Conservation (phyloP, 2,888 invertebrate genomes). For the Phoenoteleia sp. region DNA sequence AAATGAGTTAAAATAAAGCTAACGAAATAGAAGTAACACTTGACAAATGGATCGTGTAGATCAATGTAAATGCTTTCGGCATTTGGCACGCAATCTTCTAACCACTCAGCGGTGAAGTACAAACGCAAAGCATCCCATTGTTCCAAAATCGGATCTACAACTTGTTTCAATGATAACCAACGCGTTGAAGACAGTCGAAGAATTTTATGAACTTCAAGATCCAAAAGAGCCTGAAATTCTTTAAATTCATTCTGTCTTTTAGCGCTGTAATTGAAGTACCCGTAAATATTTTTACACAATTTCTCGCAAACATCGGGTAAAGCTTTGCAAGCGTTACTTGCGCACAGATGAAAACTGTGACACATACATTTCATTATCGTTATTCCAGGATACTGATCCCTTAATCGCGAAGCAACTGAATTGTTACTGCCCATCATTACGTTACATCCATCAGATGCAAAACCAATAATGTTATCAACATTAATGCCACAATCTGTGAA, state of each 20-base stretch:
- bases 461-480: conserved; percentile 78
- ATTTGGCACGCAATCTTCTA: conserved; percentile 35
- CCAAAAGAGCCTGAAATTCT: conserved; percentile 74
- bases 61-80: conserved; percentile 60
- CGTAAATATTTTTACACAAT: conserved; percentile 77
- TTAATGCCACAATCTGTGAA: conserved; percentile 60
- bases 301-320: conserved; percentile 78
- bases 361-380: conserved; percentile 79
- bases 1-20: neutral
- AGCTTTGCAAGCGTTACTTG: conserved; percentile 78
- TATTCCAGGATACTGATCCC: conserved; percentile 73
- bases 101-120: conserved; percentile 74
- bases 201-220: conserved; percentile 73
- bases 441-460: conserved; percentile 75
- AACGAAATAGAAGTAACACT: neutral
- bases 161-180: conserved; percentile 78
- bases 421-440: conserved; percentile 77
- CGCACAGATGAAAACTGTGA: conserved; percentile 80
- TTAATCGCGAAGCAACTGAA: conserved; percentile 77
- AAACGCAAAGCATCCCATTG: conserved; percentile 77
- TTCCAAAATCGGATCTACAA: conserved; percentile 77
- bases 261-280: conserved; percentile 73
- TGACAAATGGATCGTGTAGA: neutral
- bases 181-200: conserved; percentile 77
- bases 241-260: conserved; percentile 72